Percentiles rank a stretch among this genome's conserved stretches.
phyloP scores from a whole-genome alignment of 92 coral and sea anemone genomes.

The Siderastrea radians region DNA sequence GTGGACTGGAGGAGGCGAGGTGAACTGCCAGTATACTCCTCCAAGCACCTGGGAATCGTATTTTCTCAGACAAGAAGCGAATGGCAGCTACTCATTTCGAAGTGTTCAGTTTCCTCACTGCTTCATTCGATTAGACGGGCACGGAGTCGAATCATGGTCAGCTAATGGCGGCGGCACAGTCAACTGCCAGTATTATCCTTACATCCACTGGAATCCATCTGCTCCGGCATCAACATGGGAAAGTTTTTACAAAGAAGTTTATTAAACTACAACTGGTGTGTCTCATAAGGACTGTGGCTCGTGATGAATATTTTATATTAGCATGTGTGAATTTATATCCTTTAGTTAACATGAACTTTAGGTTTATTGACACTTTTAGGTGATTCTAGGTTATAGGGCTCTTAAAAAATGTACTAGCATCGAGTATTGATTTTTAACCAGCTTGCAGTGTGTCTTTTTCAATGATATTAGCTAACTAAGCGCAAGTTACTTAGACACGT shows the following conservation, averaged over 20 bases:
- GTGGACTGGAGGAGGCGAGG: slow-evolving; percentile 19
- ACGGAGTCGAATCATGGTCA: background rate
- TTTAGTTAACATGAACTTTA: too few species aligned
- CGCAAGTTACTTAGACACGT: too few species aligned
- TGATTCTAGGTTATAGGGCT: too few species aligned
- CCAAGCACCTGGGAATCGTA: background rate
- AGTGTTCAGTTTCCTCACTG: slow-evolving; percentile 43
- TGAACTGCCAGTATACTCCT: slow-evolving; percentile 38
- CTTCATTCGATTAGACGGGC: slow-evolving; percentile 49
- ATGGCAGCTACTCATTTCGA: slow-evolving; percentile 38
- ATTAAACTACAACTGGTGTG: background rate
- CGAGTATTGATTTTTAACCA: too few species aligned
- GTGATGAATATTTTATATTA: background rate
- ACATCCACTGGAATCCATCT: too few species aligned
- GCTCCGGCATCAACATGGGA: background rate
- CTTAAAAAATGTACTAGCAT: too few species aligned
- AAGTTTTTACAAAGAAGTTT: background rate
- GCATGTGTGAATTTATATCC: too few species aligned
- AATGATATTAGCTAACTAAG: too few species aligned
- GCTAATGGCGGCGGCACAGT: slow-evolving; percentile 32
- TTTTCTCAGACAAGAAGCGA: background rate
- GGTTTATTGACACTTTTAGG: too few species aligned
- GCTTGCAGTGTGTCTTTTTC: too few species aligned
- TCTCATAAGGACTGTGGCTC: background rate
- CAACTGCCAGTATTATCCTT: slow-evolving; percentile 41